Evolutionary conservation across 2,888 invertebrate species (phyloP), one percentile per base, ranked within the genome.

Genomic region (Odontocerum albicorne): DNA sequence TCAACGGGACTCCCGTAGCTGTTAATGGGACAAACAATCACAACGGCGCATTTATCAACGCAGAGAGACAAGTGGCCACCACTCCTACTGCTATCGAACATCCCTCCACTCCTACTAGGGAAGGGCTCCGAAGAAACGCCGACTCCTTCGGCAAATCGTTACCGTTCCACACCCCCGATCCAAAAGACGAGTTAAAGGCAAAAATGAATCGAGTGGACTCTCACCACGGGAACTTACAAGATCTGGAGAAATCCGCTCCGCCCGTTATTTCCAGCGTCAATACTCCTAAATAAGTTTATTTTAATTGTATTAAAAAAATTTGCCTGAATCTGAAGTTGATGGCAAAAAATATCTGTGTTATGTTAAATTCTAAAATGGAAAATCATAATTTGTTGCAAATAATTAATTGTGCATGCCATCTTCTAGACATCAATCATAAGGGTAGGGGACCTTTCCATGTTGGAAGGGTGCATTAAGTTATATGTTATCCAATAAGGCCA

Each of bases 171-270:
- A 51, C 63, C 1, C 68, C 67, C 40, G 61, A 66, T 0, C 60
- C 66, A 0, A 51, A 63, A 10, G 72, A 74, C 2, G 75, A 75
- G 3, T 65, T 72, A 1, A 77, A 77, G 62, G 78, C 78, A 1
- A 78, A 77, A 50, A 77, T 78, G 63, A 78, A 77, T 46, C 69
- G 78, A 50, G 76, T 78, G 55, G 77, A 77, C 45, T 78, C 77
- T 0, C 78, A 78, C 59, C 78, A 77, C 51, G 67, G 69, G 53
- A 75, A 71, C 61, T 60, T 78, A 13, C 76, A 77, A 19, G 57
- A 68, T 0, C 59, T 77, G 8, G 73, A 65, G 6, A 45, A 40
- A 20, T 50, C 45, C 20, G 40, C 33, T 15, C 54, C 56, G 16
- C 55, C 49, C 10, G 49, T 21, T 4, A 43, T 27, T 32, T n/a